Evolutionary conservation across 2,797 vertebrate genomes (phyloP).

Genomic region (Calcarius lapponicus): DNA sequence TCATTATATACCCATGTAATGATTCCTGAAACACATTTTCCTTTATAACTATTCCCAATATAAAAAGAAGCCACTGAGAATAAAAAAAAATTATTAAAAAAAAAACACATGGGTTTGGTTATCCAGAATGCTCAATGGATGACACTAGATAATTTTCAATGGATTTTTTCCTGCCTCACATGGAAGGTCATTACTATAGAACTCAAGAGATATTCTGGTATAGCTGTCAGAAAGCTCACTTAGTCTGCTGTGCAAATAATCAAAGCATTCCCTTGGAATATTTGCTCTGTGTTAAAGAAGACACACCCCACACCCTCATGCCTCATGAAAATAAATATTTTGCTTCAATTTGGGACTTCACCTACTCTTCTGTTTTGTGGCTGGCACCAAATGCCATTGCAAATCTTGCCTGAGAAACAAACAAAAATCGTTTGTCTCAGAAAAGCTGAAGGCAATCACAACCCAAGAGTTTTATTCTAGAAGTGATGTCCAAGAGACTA

Average conservation of each 20-base stretch:
- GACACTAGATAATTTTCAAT: not conserved
- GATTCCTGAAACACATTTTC: not conserved
- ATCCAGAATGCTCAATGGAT: not conserved
- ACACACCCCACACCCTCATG: not conserved
- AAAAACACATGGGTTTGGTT: fast-evolving
- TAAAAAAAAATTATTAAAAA: not conserved
- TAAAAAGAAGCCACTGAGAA: not conserved
- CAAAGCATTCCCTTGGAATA: not conserved
- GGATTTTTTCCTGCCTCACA: not conserved
- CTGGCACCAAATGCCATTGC: not conserved
- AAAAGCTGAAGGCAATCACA: slow-evolving; percentile 11
- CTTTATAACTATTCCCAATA: not conserved
- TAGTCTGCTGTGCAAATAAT: not conserved
- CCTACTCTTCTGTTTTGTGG: not conserved
- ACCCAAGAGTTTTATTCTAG: not conserved
- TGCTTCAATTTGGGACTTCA: not conserved
- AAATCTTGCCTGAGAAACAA: not conserved
- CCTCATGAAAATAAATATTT: not conserved
- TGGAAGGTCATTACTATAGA: not conserved
- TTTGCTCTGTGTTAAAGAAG: not conserved
- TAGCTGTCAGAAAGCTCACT: not conserved
- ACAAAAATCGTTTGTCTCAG: not conserved
- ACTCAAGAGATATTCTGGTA: not conserved
- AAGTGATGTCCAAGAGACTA: not conserved
- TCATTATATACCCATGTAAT: not conserved